phyloP scores from a whole-genome alignment of 2,888 invertebrate species.

The Hemicrepidius hirtus region DNA sequence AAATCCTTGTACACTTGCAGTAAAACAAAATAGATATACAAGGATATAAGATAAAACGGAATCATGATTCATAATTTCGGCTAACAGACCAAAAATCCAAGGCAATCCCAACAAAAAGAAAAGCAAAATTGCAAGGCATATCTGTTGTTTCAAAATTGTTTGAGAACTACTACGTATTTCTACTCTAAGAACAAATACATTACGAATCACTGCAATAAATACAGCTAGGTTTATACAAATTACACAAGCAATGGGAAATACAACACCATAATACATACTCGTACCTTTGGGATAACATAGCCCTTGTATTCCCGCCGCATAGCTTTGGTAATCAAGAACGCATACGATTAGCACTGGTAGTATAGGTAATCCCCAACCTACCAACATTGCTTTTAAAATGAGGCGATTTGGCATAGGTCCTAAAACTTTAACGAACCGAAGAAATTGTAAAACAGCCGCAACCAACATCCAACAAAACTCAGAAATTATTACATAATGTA shows the following conservation, averaged over 20 bases:
- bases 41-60: constrained; percentile 61
- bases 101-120: constrained; percentile 78
- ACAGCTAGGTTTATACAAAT: constrained; percentile 75
- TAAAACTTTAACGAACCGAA: constrained; percentile 79
- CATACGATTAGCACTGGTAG: constrained; percentile 75
- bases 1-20: constrained; percentile 76
- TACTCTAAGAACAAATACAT: constrained; percentile 69
- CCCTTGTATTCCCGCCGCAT: constrained; percentile 71
- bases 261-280: constrained; percentile 75
- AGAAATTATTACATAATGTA: constrained; percentile 80
- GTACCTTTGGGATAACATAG: constrained; percentile 76
- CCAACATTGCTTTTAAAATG: constrained; percentile 76
- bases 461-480: constrained; percentile 85
- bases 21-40: constrained; percentile 74
- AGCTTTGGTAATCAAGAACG: constrained; percentile 71
- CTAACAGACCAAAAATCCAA: constrained; percentile 77
- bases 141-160: constrained; percentile 74
- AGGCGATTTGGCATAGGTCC: constrained; percentile 77
- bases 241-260: constrained; percentile 74
- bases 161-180: constrained; percentile 65
- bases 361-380: constrained; percentile 79
- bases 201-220: constrained; percentile 76
- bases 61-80: constrained; percentile 65
- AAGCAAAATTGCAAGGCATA: constrained; percentile 76
- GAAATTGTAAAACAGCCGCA: constrained; percentile 80